Percentiles rank a stretch among this genome's conserved stretches.
phyloP scores from a whole-genome alignment of 2,113 vertebrate species.

The Nesospiza acunhae region DNA sequence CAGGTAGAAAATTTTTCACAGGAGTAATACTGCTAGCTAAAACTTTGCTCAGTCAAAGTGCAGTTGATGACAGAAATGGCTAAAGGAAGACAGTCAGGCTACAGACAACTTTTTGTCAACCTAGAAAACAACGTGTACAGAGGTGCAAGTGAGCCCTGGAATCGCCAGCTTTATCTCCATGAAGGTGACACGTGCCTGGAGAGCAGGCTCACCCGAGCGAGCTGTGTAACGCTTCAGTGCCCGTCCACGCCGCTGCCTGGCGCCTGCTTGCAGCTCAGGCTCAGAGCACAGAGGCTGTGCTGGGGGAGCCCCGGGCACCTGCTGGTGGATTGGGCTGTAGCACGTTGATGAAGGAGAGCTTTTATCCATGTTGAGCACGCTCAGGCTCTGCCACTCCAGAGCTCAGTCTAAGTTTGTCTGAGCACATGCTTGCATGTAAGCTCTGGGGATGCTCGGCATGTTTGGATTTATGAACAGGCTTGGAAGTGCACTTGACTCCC shows the following conservation, averaged over 20 bases:
- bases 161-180: constrained; percentile 39
- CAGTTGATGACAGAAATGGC: constrained; percentile 26
- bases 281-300: constrained; percentile 29
- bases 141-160: constrained; percentile 54
- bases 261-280: constrained; percentile 57
- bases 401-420: constrained; percentile 49
- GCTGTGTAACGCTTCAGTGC: constrained; percentile 36
- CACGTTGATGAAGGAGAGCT: constrained; percentile 15
- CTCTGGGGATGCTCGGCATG: constrained; percentile 59
- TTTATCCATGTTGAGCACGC: constrained; percentile 47
- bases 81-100: constrained; percentile 36
- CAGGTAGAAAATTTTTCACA: not conserved
- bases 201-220: constrained; percentile 30
- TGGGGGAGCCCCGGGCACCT: constrained; percentile 18
- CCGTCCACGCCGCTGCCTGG: constrained; percentile 42
- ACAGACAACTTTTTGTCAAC: constrained; percentile 49
- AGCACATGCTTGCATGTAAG: constrained; percentile 65
- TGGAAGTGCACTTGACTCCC: constrained; percentile 39
- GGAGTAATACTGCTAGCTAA: not conserved
- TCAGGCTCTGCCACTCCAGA: constrained; percentile 55
- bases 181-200: constrained; percentile 57
- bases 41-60: constrained; percentile 37
- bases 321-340: constrained; percentile 53
- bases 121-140: constrained; percentile 53
- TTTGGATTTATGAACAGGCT: constrained; percentile 34